A percentile compares a stretch with the other conserved stretches of the same genome.
These are phyloP conservation scores for Urocynchramus pylzowi DNA, from an alignment of 2,113 vertebrate genomes.

Conservation along the genomic window DNA sequence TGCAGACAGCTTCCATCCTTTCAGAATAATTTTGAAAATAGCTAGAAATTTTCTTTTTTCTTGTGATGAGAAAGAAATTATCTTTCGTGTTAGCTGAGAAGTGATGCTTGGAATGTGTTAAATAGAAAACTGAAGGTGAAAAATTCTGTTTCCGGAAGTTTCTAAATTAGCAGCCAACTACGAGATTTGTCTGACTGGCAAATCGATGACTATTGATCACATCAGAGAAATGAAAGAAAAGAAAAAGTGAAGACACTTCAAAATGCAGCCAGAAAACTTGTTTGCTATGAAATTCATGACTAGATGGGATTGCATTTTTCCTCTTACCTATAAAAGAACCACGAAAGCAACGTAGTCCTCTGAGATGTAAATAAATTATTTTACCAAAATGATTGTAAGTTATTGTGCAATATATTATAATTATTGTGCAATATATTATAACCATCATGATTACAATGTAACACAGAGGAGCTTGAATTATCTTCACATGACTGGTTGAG, in stretches of 20 bases:
- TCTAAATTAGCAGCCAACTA: neutral
- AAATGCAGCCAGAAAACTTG: neutral
- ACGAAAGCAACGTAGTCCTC: neutral
- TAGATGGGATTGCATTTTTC: neutral
- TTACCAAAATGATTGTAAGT: neutral
- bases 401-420: neutral
- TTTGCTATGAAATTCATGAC: neutral
- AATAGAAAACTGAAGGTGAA: neutral
- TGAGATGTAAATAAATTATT: neutral
- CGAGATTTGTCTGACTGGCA: neutral
- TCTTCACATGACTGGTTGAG: neutral
- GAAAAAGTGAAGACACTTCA: neutral
- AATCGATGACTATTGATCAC: neutral
- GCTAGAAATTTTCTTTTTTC: neutral
- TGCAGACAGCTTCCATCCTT: neutral
- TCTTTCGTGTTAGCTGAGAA: neutral
- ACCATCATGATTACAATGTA: rapidly evolving
- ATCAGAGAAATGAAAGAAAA: neutral
- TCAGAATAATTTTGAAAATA: neutral
- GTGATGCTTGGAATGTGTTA: neutral
- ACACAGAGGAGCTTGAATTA: neutral
- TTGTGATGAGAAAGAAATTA: neutral
- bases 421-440: neutral
- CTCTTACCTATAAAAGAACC: neutral
- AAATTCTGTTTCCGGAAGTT: neutral